These are phyloP conservation scores for Malachius bipustulatus DNA, from an alignment of 2,888 invertebrate species.

Conservation along the genomic window DNA sequence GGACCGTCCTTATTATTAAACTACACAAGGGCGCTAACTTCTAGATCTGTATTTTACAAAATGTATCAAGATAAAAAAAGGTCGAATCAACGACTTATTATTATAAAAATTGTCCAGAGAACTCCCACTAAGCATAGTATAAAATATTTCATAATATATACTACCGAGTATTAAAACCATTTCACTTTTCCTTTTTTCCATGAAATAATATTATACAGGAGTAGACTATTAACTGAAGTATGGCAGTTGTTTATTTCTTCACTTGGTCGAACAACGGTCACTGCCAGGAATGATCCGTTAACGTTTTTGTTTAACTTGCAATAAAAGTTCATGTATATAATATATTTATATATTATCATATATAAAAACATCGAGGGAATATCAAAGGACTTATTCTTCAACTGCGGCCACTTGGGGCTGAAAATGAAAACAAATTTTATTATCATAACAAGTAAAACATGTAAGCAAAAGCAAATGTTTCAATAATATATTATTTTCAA, in stretches of 20 bases:
- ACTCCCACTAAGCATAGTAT: slow-evolving; percentile 31
- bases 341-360: no score
- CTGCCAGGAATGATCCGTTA: slow-evolving; percentile 35
- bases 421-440: no score
- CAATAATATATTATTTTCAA: no score
- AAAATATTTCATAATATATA: slow-evolving; percentile 30
- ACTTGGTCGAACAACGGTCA: slow-evolving; percentile 32
- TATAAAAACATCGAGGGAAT: no score
- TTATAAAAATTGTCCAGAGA: slow-evolving; percentile 36
- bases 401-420: no score
- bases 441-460: no score
- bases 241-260: slow-evolving; percentile 31
- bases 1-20: slow-evolving; percentile 29
- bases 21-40: no score
- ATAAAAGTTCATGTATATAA: slow-evolving; percentile 27
- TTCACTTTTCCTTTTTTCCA: slow-evolving; percentile 24
- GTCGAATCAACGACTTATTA: slow-evolving; percentile 34
- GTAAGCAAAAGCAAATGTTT: no score
- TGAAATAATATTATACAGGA: no score
- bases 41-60: slow-evolving; percentile 36
- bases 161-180: slow-evolving; percentile 30
- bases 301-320: slow-evolving; percentile 25
- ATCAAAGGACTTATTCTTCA: no score
- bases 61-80: slow-evolving; percentile 37
- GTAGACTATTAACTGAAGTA: no score